Evolutionary conservation across 2,888 invertebrate species (phyloP), one percentile per base, ranked within the genome.

Genomic region (Dryobota labecula): DNA sequence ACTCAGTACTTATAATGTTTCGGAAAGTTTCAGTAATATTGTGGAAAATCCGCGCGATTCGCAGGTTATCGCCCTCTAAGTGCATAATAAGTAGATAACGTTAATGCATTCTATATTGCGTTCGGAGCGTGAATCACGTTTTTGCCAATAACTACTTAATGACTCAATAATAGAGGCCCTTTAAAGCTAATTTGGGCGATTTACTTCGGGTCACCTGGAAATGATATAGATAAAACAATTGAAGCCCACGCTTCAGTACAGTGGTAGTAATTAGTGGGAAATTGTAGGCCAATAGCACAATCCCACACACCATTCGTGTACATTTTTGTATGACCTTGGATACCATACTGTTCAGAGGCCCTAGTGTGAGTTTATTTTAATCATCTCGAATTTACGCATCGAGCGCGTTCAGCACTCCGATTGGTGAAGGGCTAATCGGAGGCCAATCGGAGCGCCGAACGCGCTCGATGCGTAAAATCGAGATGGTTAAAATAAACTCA

Each of bases 131-230:
- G 57, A 80, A 73, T 71, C 77, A 78, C 82, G 76, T 75, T 78
- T 83, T 84, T 75, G 84, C 65, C 27, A 77, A 80, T 77, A 73
- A 51, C 45, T 53, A n/a, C 15, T 49, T 76, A 76, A 70, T 82
- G 71, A 75, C 69, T 81, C 80, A 76, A 85, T 75, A 83, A 85
- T 80, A 86, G 83, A 80, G 87, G 90, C 85, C 89, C 89, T 88
- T 90, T 89, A 83, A 70, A 84, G 84, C 90, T 88, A 88, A 90
- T 84, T 88, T 87, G 82, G 86, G 72, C 66, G 76, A 76, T 85
- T 84, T 60, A 76, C 73, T 81, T 70, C 64, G 73, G 90, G 90
- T 92, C 91, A 91, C 91, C 89, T 91, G 89, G 76, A 67, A 87
- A 90, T 90, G 87, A 87, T 77, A 67, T 53, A 71, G 77, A 82